phyloP scores from a whole-genome alignment of 2,888 invertebrate genomes.

The Oeneis ivallda region DNA sequence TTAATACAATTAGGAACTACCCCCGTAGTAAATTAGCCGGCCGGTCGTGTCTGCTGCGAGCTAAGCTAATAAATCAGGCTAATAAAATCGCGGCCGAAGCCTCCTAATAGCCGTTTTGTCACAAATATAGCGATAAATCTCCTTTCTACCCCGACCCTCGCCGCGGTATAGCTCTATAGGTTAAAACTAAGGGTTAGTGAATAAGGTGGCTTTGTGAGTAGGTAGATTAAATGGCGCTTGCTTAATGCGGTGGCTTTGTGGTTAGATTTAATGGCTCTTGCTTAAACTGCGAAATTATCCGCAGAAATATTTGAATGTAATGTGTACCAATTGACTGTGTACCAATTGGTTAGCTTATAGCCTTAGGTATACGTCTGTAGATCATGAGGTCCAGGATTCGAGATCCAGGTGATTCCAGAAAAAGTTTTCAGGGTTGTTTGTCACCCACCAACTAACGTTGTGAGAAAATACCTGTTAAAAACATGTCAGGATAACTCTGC shows the following conservation, averaged over 20 bases:
- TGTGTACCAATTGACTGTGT: no score
- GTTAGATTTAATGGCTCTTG: neutral
- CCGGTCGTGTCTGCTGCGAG: neutral
- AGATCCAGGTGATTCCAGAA: no score
- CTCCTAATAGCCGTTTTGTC: slow-evolving; percentile 63
- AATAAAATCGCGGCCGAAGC: slow-evolving; percentile 42
- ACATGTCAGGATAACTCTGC: no score
- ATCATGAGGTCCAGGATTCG: no score
- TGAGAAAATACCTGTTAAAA: no score
- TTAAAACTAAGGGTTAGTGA: neutral
- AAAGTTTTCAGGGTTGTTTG: no score
- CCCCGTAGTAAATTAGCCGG: slow-evolving; percentile 19
- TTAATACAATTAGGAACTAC: slow-evolving; percentile 5
- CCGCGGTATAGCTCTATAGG: neutral
- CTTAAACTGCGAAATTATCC: neutral
- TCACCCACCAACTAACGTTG: no score
- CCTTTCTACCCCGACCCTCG: neutral
- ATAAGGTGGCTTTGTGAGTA: neutral
- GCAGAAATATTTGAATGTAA: neutral
- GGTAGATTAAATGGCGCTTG: slow-evolving; percentile 4
- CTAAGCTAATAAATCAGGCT: slow-evolving; percentile 43
- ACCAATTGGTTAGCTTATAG: no score
- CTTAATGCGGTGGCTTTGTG: neutral
- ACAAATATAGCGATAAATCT: slow-evolving; percentile 71
- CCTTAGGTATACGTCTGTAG: no score